These are phyloP conservation scores for Troides oblongomaculatus DNA, from an alignment of 2,888 invertebrate genomes.

Conservation along the genomic window DNA sequence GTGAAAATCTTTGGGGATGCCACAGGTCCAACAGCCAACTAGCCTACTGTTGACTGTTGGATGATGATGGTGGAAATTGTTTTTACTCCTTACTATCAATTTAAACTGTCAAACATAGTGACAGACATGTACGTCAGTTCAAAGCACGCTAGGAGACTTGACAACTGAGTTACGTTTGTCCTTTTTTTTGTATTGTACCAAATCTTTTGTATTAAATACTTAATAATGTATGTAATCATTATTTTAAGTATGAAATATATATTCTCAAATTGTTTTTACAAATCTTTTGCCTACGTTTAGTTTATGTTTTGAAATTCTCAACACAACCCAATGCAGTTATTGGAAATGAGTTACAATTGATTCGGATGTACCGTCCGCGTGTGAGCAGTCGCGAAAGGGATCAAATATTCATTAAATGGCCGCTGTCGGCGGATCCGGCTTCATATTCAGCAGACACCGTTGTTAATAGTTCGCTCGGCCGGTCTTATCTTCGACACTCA, in stretches of 20 bases:
- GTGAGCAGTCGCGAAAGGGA: slow-evolving; percentile 53
- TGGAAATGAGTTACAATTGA: slow-evolving; percentile 52
- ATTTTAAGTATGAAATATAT: not conserved
- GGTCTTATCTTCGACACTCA: slow-evolving; percentile 67
- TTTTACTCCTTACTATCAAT: too few relatives aligned
- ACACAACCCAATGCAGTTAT: slow-evolving; percentile 33
- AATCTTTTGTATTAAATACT: too few relatives aligned
- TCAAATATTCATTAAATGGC: slow-evolving; percentile 72
- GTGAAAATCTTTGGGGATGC: too few relatives aligned
- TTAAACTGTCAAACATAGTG: too few relatives aligned
- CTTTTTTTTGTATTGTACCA: too few relatives aligned
- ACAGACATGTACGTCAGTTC: not conserved
- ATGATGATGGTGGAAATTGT: too few relatives aligned
- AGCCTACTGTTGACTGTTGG: too few relatives aligned
- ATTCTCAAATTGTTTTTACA: not conserved
- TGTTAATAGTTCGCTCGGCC: slow-evolving; percentile 67
- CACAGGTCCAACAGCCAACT: too few relatives aligned
- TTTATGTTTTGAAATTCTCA: slow-evolving; percentile 37
- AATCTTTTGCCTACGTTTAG: not conserved
- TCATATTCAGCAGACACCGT: slow-evolving; percentile 67
- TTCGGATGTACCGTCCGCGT: slow-evolving; percentile 53
- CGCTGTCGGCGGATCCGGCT: slow-evolving; percentile 49
- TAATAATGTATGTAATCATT: too few relatives aligned
- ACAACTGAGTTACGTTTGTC: too few relatives aligned
- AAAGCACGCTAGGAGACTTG: not conserved